phyloP scores from a whole-genome alignment of 2,888 invertebrate genomes.

The Pristionchus japonicus region DNA sequence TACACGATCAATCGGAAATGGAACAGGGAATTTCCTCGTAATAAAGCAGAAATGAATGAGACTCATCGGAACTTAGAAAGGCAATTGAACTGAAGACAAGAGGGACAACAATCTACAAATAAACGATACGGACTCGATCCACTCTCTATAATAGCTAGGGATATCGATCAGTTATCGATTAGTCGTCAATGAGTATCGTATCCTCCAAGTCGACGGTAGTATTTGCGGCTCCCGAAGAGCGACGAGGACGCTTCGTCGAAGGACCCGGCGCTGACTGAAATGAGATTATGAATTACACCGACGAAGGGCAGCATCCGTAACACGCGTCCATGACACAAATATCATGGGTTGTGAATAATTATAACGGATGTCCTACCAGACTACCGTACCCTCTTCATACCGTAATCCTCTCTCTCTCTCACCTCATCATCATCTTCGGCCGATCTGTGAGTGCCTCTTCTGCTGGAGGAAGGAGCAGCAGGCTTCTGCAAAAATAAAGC shows the following conservation, averaged over 20 bases:
- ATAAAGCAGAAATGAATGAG: background rate
- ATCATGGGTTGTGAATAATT: too few relatives aligned
- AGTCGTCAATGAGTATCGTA: slow-evolving; percentile 2
- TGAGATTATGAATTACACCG: background rate
- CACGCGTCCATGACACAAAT: too few relatives aligned
- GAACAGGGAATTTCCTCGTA: background rate
- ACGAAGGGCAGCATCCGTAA: too few relatives aligned
- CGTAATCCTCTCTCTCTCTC: too few relatives aligned
- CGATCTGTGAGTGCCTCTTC: background rate
- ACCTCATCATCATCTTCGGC: background rate
- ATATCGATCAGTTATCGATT: background rate
- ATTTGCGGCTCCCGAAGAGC: background rate
- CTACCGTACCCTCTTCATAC: too few relatives aligned
- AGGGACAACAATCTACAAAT: background rate
- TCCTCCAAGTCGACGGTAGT: background rate
- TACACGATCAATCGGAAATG: background rate
- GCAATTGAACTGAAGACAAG: background rate
- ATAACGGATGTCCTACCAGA: too few relatives aligned
- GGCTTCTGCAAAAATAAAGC: too few relatives aligned
- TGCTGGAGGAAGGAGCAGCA: background rate
- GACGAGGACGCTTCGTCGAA: background rate
- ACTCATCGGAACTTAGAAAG: background rate
- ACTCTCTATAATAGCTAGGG: background rate
- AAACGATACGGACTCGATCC: background rate
- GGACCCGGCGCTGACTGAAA: background rate